These are phyloP conservation scores for Podilymbus podiceps DNA, from an alignment of 2,113 vertebrate genomes.

Conservation along the genomic window DNA sequence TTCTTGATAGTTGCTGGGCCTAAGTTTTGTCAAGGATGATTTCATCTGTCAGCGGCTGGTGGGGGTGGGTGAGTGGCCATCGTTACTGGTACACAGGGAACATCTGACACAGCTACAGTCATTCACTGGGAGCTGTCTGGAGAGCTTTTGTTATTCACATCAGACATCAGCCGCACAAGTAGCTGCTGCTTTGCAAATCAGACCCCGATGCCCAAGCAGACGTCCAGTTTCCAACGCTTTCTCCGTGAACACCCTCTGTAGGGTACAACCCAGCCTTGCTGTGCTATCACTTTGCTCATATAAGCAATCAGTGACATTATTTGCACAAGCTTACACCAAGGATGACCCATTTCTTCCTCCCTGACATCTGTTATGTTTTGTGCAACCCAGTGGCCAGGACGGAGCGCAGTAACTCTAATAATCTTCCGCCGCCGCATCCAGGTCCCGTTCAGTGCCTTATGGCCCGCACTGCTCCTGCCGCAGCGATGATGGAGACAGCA, in stretches of 20 bases:
- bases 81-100: not conserved
- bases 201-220: not conserved
- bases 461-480: conserved; percentile 53
- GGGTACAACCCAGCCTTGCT: not conserved
- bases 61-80: not conserved
- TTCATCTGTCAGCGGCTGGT: not conserved
- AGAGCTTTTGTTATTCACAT: not conserved
- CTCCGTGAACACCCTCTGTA: not conserved
- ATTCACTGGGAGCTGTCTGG: not conserved
- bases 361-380: conserved; percentile 61
- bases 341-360: conserved; percentile 35
- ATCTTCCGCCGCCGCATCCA: conserved; percentile 40
- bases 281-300: not conserved
- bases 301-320: not conserved
- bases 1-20: not conserved
- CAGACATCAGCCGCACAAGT: not conserved
- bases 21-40: not conserved
- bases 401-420: conserved; percentile 11
- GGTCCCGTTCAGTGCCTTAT: conserved; percentile 46
- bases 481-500: conserved; percentile 66
- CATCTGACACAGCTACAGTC: not conserved
- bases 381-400: not conserved
- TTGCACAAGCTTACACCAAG: not conserved
- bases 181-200: not conserved
- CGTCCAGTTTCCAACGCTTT: not conserved